These are phyloP conservation scores for Argyra leucocephala DNA, from an alignment of 2,888 invertebrate genomes.

Conservation along the genomic window DNA sequence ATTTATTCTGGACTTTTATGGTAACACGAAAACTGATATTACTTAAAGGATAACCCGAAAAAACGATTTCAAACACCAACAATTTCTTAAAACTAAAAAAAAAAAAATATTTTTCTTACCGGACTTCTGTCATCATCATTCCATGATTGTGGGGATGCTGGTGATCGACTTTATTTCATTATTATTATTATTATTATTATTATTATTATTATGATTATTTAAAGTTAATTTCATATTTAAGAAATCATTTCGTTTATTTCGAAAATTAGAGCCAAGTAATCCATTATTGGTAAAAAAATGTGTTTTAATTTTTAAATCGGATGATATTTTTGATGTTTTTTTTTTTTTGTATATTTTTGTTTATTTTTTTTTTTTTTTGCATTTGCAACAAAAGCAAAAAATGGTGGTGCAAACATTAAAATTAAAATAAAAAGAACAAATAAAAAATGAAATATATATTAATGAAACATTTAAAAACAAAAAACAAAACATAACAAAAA, in stretches of 20 bases:
- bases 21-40: too few species aligned
- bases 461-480: slow-evolving; percentile 27
- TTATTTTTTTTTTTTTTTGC: slow-evolving; percentile 19
- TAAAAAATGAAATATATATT: too few species aligned
- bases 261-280: too few species aligned
- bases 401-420: slow-evolving; percentile 10
- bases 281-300: neutral
- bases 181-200: too few species aligned
- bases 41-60: too few species aligned
- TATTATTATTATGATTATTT: too few species aligned
- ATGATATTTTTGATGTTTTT: slow-evolving; percentile 19
- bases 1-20: too few species aligned
- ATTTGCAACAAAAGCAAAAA: slow-evolving; percentile 24
- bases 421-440: slow-evolving; percentile 24
- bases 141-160: slow-evolving; percentile 42
- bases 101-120: slow-evolving; percentile 31
- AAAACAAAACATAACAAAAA: slow-evolving; percentile 21
- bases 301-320: slow-evolving; percentile 14
- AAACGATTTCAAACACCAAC: too few species aligned
- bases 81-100: too few species aligned
- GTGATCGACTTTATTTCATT: slow-evolving; percentile 38
- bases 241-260: too few species aligned
- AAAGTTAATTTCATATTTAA: too few species aligned
- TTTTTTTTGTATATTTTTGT: slow-evolving; percentile 16
- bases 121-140: slow-evolving; percentile 41